phyloP scores from a whole-genome alignment of 2,113 vertebrate genomes.

The Dolichallabes microphthalmus region DNA sequence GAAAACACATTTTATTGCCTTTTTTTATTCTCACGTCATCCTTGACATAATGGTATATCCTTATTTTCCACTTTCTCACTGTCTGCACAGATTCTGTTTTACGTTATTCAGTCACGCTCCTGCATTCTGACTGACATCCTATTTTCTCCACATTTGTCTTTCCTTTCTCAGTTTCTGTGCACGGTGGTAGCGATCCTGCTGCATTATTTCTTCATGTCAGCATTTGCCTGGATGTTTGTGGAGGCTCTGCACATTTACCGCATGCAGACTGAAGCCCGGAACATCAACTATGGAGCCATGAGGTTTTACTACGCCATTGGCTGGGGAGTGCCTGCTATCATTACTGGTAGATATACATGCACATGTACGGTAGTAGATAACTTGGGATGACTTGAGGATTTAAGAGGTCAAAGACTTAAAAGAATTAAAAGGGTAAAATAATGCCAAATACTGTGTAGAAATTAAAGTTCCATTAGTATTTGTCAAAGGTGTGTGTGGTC shows the following conservation, averaged over 20 bases:
- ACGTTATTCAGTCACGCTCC: neutral
- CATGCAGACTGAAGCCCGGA: conserved; percentile 93
- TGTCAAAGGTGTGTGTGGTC: neutral
- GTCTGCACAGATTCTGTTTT: neutral
- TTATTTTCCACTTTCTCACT: neutral
- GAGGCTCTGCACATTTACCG: conserved; percentile 95
- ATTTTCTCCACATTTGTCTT: conserved; percentile 5
- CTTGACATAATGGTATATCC: neutral
- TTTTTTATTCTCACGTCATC: neutral
- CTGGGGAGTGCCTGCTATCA: conserved; percentile 95
- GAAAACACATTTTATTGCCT: neutral
- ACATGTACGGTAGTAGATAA: neutral
- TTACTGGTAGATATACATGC: conserved; percentile 77
- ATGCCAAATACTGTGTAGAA: neutral
- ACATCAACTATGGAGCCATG: conserved; percentile 94
- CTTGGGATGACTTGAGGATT: neutral
- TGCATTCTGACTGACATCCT: conserved; percentile 1
- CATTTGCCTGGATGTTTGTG: conserved; percentile 94
- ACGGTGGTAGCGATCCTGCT: conserved; percentile 94
- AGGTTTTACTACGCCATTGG: conserved; percentile 97
- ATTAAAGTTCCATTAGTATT: neutral
- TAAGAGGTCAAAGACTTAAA: neutral
- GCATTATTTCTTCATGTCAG: conserved; percentile 96
- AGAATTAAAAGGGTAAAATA: neutral
- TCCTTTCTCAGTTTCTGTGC: conserved; percentile 85